A percentile compares a stretch with the other conserved stretches of the same genome.
These are phyloP conservation scores for Parotocinclus haroldoi DNA, from an alignment of 2,797 vertebrate genomes.

Conservation along the genomic window DNA sequence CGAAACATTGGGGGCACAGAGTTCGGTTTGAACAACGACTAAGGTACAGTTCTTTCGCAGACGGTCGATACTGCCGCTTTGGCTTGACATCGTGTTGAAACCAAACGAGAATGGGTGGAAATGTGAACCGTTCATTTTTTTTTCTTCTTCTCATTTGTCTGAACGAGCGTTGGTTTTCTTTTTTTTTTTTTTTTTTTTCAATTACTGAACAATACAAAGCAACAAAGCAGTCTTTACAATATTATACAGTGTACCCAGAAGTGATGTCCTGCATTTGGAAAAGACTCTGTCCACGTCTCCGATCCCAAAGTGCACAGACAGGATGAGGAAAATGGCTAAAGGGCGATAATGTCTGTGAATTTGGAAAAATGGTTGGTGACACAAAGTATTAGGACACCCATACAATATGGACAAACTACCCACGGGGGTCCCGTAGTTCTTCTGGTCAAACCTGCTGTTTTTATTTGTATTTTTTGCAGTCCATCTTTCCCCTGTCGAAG, in stretches of 20 bases:
- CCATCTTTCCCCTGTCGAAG: constrained; percentile 48
- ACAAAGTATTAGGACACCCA: constrained; percentile 27
- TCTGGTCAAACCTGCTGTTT: too few relatives aligned
- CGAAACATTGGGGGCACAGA: constrained; percentile 49
- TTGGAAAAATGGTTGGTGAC: constrained; percentile 58
- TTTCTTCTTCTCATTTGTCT: constrained; percentile 68
- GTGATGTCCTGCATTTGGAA: constrained; percentile 55
- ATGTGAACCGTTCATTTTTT: constrained; percentile 56
- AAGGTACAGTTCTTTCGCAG: constrained; percentile 25
- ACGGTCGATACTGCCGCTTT: constrained; percentile 37
- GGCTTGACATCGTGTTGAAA: constrained; percentile 36
- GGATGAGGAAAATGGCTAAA: constrained; percentile 19
- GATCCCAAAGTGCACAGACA: constrained; percentile 45
- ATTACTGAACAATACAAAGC: constrained; percentile 62
- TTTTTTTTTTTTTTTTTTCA: too few relatives aligned
- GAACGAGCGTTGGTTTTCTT: constrained; percentile 75
- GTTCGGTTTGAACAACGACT: constrained; percentile 3
- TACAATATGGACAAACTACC: constrained; percentile 16
- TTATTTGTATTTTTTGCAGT: constrained; percentile 66
- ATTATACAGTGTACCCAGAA: constrained; percentile 66
- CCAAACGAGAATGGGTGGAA: constrained; percentile 27
- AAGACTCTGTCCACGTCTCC: constrained; percentile 49
- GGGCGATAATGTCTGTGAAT: constrained; percentile 25
- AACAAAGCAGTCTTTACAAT: constrained; percentile 65
- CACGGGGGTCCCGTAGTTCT: constrained; percentile 18